Base-by-base conservation (phyloP, 2,113 vertebrate genomes). In the Riparia riparia region DNA sequence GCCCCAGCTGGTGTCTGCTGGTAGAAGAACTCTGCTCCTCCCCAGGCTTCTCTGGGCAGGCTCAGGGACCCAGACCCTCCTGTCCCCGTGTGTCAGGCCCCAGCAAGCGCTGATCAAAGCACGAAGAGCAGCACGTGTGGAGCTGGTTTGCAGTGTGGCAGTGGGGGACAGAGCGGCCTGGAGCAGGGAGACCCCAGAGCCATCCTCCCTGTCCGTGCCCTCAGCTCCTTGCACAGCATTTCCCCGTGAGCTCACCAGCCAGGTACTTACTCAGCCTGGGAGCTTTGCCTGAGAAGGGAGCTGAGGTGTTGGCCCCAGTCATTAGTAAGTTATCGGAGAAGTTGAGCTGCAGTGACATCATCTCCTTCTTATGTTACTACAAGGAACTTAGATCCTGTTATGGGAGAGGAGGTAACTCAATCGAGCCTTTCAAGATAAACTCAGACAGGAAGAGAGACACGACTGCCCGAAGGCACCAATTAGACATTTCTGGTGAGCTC, bases 381-480 rank as follows among this genome's bases (percentile, higher is more conserved):
- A 91, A 95, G 94, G 95, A 97, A 91, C 91, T 96, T 9, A 61
- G 92, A 92, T 92, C 92, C 83, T 94, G 18, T 96, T 95, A 87
- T 77, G 91, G 78, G 61, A 89, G 89, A 92, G 92, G 77, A 96
- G 94, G 94, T 92, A 96, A 95, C 94, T 96, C 90, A 93, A 31
- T 78, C 22, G 16, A 96, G 92, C 85, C 95, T 95, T 94, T 97
- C 93, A 97, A 97, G 96, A 96, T 96, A 95, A 97, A 96, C 94
- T 93, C 94, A 96, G 94, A 96, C 96, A 97, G 95, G 96, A 96
- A 96, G 84, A 96, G 92, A 90, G 89, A 71, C 82, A 28, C 10
- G 58, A 82, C 69, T 85, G 96, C 96, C 96, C 44, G 51, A 17
- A 89, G 96, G 96, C 95, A 95, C 53, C 95, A 94, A 94, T 96